Base-by-base conservation (phyloP, 2,797 vertebrate genomes). In the Ficedula albicollis region DNA sequence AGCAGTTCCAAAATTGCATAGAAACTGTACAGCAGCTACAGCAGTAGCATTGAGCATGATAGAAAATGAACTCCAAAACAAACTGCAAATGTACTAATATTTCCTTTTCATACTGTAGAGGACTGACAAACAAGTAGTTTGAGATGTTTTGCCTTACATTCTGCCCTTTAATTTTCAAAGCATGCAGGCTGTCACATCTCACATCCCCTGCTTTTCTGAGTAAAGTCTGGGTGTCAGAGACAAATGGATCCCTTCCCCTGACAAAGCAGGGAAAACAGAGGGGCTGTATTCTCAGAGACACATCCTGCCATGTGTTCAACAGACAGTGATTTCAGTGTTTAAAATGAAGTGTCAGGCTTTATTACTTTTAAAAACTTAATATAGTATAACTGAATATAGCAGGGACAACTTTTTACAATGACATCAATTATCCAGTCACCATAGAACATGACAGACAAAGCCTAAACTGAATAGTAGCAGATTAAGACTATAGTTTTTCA, bases 151-250 rank as follows among this genome's bases (percentile, higher is more conserved):
- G 44, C 1, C 89, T 84, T 69, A 87, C n/a, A 48, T 69, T 84
- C 77, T 84, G 27, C 26, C 46, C 73, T 87, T 88, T 64, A 54
- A 89, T 86, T 88, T 81, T 69, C 76, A 83, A 94, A 84, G 41
- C 41, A 87, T 38, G 36, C 34, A 63, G 39, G 34, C 74, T 92
- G 59, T 22, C 55, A 76, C 59, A 32, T 63, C 49, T 87, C 36
- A 22, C 14, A 74, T 25, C 8, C 34, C 36, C 44, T 63, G 60
- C 63, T 70, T 69, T 76, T 27, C 58, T 15, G 15, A 84, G 43
- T 48, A 27, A 91, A 85, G 29, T 0, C 2, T 38, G 32, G 36
- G n/a, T 52, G 23, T 77, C 54, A 36, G 52, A 87, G 32, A 34
- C 32, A 91, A 93, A 87, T 4, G 15, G 48, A 67, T 70, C 34